phyloP scores from a whole-genome alignment of 1,140 invertebrate genomes.

The Anastrepha obliqua region DNA sequence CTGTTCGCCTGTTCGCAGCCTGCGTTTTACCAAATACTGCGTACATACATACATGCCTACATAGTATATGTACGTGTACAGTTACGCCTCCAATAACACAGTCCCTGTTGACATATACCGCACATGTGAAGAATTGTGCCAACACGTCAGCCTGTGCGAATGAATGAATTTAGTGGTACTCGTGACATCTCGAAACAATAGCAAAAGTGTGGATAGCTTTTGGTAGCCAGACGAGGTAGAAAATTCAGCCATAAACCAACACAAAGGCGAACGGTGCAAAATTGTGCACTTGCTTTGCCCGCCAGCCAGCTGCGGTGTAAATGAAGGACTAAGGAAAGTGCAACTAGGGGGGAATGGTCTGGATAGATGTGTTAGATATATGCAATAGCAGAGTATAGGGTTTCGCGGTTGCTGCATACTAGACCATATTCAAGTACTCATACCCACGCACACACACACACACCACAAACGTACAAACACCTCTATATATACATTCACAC shows the following conservation, averaged over 20 bases:
- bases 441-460: not conserved
- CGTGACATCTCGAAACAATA: conserved; percentile 5
- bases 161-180: conserved; percentile 44
- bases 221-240: not conserved
- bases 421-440: not conserved
- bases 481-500: not conserved
- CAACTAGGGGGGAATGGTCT: not conserved
- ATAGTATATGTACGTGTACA: not conserved
- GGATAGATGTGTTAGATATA: not conserved
- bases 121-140: not conserved
- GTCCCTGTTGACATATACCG: conserved; percentile 5
- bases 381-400: not conserved
- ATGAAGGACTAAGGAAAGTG: not conserved
- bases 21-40: not conserved
- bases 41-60: not conserved
- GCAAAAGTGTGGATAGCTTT: conserved; percentile 22
- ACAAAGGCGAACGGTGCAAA: not conserved
- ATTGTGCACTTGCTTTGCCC: not conserved
- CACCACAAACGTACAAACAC: not conserved
- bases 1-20: not conserved
- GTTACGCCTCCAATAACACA: not conserved
- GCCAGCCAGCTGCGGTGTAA: conserved; percentile 1
- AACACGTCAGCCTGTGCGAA: not conserved
- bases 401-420: conserved; percentile 8
- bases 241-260: not conserved